Evolutionary conservation across 2,113 vertebrate genomes (phyloP), one percentile per base, ranked within the genome.

Genomic region (Apodemus sylvaticus): DNA sequence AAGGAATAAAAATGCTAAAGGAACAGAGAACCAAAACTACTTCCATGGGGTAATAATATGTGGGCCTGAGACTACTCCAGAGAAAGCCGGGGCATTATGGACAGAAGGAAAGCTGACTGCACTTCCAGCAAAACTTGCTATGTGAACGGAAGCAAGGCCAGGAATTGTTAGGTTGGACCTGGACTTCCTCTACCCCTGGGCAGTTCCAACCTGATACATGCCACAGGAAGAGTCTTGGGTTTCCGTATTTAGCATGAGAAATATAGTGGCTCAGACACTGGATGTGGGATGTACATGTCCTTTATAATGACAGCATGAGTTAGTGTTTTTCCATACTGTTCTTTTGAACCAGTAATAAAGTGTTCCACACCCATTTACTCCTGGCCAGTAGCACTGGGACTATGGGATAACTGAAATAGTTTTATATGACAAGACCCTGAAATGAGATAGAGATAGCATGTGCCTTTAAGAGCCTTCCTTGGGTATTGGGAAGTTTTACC

Each of bases 131-230:
- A 53, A 74, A 10, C 68, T 79, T 34, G 11, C 24, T 7, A 29
- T 20, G 48, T 71, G 53, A 45, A 73, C 68, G 39, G 2, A 55
- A 60, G 16, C 60, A 36, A 78, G 36, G 6, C 34, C 10, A 36
- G 16, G 48, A 20, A 55, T 51, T 29, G 64, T 26, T 10, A 1
- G 0, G 39, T 81, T 39, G 48, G 14, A 68, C 39, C 5, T 1
- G 0, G 36, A 13, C 53, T 17, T 9, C 48, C 39, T 1, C 0
- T 24, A 4, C 5, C 36, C 14, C 16, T 19, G 4, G 6, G 60
- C 36, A 85, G 19, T 81, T 64, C 4, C 2, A 2, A 20, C 53
- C 10, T 11, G 34, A 26, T 2, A 22, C 24, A 20, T 20, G 42
- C n/a, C 48, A 26, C 1, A 2, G 0, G 31, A 53, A 36, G 68